Conservation (phyloP, 2,113 vertebrate genomes). For the Trematocara variabile region DNA sequence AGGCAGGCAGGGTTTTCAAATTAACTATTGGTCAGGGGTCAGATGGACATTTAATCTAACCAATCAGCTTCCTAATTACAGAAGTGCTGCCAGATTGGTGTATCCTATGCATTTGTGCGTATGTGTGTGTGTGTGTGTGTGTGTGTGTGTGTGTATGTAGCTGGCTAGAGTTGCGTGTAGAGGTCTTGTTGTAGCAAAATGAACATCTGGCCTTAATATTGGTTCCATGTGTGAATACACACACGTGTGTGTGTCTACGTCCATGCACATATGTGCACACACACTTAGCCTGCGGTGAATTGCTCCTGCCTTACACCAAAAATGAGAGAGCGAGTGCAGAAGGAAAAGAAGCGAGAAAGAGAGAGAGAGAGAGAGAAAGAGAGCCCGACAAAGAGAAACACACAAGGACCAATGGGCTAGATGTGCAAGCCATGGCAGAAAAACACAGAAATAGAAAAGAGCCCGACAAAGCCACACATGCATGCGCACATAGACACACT, state of each 20-base stretch:
- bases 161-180: slow-evolving; percentile 65
- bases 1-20: slow-evolving; percentile 56
- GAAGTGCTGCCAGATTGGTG: slow-evolving; percentile 62
- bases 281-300: slow-evolving; percentile 14
- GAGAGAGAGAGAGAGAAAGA: neutral
- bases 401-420: neutral
- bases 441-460: slow-evolving; percentile 29
- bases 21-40: slow-evolving; percentile 74
- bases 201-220: slow-evolving; percentile 73
- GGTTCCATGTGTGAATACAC: slow-evolving; percentile 67
- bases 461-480: neutral
- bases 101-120: slow-evolving; percentile 8
- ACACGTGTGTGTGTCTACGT: neutral
- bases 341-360: neutral
- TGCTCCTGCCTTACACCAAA: slow-evolving; percentile 52
- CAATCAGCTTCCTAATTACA: slow-evolving; percentile 77
- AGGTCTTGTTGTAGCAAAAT: slow-evolving; percentile 72
- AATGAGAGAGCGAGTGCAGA: neutral
- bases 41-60: slow-evolving; percentile 75
- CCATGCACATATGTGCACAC: neutral
- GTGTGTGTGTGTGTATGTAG: slow-evolving; percentile 1
- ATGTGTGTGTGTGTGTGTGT: neutral
- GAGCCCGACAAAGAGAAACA: slow-evolving; percentile 6
- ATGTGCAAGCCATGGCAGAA: slow-evolving; percentile 20
- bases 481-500: neutral